Conservation (phyloP, 2,888 invertebrate species). For the Rutpela maculata region DNA sequence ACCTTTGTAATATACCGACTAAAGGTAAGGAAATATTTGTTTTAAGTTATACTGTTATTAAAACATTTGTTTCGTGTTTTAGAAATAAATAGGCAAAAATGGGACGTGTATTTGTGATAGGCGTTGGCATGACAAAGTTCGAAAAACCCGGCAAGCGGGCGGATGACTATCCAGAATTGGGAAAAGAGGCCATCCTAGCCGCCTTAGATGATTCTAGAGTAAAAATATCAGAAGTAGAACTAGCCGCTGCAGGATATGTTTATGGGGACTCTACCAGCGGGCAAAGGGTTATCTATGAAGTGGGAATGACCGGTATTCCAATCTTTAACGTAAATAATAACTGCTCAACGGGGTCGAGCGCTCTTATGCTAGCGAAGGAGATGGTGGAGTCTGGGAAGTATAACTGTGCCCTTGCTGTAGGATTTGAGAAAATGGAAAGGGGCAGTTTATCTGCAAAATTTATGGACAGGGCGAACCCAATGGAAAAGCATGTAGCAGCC, state of each 20-base stretch:
- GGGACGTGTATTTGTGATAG: conserved; percentile 88
- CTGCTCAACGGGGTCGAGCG: conserved; percentile 97
- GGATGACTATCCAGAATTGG: conserved; percentile 96
- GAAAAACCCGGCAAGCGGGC: conserved; percentile 91
- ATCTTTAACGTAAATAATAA: conserved; percentile 99
- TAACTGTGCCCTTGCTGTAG: conserved; percentile 93
- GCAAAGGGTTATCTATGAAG: conserved; percentile 94
- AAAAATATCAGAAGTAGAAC: conserved; percentile 85
- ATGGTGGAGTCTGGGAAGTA: conserved; percentile 91
- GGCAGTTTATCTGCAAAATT: conserved; percentile 88
- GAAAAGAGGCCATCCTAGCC: conserved; percentile 92
- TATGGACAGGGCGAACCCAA: conserved; percentile 89
- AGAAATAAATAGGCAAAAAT: conserved; percentile 58
- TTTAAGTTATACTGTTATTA: background rate
- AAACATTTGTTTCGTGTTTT: background rate
- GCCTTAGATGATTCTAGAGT: conserved; percentile 91
- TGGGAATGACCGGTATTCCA: conserved; percentile 94
- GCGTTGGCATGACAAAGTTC: conserved; percentile 99
- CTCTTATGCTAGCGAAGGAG: conserved; percentile 92
- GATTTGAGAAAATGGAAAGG: conserved; percentile 98
- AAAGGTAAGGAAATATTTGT: background rate
- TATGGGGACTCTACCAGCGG: conserved; percentile 97
- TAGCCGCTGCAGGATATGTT: conserved; percentile 95
- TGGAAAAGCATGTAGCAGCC: conserved; percentile 90
- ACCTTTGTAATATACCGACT: background rate